phyloP scores from a whole-genome alignment of 1,140 invertebrate species.

The Reticulitermes speratus region DNA sequence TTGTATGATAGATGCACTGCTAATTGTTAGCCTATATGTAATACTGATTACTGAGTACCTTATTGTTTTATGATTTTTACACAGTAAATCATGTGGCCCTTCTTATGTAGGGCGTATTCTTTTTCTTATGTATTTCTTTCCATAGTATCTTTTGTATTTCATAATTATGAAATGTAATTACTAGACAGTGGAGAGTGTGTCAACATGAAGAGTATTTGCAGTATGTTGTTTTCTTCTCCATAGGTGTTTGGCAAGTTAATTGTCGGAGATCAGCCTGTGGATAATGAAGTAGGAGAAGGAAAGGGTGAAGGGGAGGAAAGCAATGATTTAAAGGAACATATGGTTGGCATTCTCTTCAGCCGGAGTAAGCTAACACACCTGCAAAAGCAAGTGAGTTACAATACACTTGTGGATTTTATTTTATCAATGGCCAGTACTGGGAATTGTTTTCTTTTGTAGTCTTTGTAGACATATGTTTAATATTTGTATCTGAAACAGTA shows the following conservation, averaged over 20 bases:
- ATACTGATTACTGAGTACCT: too few relatives aligned
- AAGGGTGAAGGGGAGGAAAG: slow-evolving; percentile 63
- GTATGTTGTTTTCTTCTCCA: not conserved
- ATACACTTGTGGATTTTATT: not conserved
- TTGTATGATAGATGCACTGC: too few relatives aligned
- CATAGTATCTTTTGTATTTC: too few relatives aligned
- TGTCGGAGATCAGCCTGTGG: slow-evolving; percentile 50
- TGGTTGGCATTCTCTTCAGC: slow-evolving; percentile 95
- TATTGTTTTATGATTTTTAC: too few relatives aligned
- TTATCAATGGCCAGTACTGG: not conserved
- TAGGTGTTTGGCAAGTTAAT: slow-evolving; percentile 92
- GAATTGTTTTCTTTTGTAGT: not conserved
- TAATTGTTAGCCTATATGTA: too few relatives aligned
- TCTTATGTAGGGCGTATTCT: too few relatives aligned
- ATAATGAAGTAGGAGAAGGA: slow-evolving; percentile 37
- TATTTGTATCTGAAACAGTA: too few relatives aligned
- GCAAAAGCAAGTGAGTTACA: slow-evolving; percentile 80
- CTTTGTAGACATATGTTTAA: not conserved
- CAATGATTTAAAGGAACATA: slow-evolving; percentile 90
- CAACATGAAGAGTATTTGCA: too few relatives aligned
- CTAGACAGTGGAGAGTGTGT: too few relatives aligned
- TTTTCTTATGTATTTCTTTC: too few relatives aligned
- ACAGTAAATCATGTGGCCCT: too few relatives aligned
- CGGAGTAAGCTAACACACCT: slow-evolving; percentile 90
- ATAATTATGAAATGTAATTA: too few relatives aligned